A percentile compares a stretch with the other conserved stretches of the same genome.
Conservation (phyloP, 2,113 vertebrate species). For the Nannobrachium achirus region DNA sequence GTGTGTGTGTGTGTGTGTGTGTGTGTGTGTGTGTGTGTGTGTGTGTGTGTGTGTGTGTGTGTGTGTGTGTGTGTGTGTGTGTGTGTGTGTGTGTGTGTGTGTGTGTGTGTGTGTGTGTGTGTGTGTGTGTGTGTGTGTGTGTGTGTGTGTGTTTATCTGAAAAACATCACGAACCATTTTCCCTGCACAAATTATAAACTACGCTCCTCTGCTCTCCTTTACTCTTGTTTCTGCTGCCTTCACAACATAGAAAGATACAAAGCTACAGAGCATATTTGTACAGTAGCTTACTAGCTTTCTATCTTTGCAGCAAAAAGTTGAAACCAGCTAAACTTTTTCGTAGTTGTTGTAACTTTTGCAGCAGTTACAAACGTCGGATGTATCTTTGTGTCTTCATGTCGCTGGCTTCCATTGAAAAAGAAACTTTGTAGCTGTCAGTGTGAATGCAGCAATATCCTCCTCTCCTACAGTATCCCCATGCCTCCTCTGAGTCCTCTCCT, state of each 20-base stretch:
- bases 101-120: slow-evolving; percentile 3
- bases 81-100: slow-evolving; percentile 9
- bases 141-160: not conserved
- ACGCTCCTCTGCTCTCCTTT: not conserved
- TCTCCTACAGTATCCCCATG: not conserved
- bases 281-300: too few relatives aligned
- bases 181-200: not conserved
- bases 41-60: slow-evolving; percentile 12
- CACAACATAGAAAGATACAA: too few relatives aligned
- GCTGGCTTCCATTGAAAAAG: too few relatives aligned
- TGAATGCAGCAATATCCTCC: too few relatives aligned
- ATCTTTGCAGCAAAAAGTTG: too few relatives aligned
- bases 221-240: too few relatives aligned
- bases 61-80: not conserved
- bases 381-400: too few relatives aligned
- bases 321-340: too few relatives aligned
- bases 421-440: too few relatives aligned
- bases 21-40: slow-evolving; percentile 12
- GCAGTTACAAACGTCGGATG: too few relatives aligned
- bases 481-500: not conserved
- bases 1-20: slow-evolving; percentile 13
- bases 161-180: not conserved
- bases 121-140: slow-evolving; percentile 12
- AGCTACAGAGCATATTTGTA: too few relatives aligned
- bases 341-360: too few relatives aligned